A percentile compares a stretch with the other conserved stretches of the same genome.
phyloP scores from a whole-genome alignment of 1,140 invertebrate genomes.

The Calosoma granatense region DNA sequence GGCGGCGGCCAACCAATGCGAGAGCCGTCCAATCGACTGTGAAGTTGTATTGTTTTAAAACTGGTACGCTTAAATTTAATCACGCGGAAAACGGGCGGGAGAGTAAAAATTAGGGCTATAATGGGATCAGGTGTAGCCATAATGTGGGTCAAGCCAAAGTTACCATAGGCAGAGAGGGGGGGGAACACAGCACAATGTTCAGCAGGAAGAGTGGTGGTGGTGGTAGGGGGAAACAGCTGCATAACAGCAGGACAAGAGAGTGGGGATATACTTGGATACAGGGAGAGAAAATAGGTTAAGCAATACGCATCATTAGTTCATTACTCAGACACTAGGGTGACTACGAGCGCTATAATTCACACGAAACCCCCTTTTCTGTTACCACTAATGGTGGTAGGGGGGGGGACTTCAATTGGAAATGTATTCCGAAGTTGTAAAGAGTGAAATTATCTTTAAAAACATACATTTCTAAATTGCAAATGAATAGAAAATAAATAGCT shows the following conservation, averaged over 20 bases:
- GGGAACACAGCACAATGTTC: neutral
- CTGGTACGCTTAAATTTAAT: neutral
- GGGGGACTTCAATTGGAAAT: neutral
- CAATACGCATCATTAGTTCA: conserved; percentile 9
- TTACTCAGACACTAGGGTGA: neutral
- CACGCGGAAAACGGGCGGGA: neutral
- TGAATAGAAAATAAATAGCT: too few species aligned
- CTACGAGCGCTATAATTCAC: too few species aligned
- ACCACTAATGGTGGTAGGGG: neutral
- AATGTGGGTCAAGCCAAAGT: neutral
- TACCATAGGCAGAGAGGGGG: neutral
- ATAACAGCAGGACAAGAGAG: too few species aligned
- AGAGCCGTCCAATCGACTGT: neutral
- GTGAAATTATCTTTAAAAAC: too few species aligned
- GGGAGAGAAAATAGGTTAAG: neutral
- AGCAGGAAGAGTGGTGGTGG: neutral
- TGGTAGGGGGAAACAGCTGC: too few species aligned
- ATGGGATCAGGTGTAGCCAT: neutral
- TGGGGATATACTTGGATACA: too few species aligned
- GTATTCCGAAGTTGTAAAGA: neutral
- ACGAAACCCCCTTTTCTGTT: too few species aligned
- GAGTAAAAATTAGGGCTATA: neutral
- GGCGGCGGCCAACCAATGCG: too few species aligned
- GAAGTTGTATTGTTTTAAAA: neutral
- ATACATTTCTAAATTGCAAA: too few species aligned